Evolutionary conservation across 2,888 invertebrate species (phyloP), one percentile per base, ranked within the genome.

Genomic region (Byasa hedistus): DNA sequence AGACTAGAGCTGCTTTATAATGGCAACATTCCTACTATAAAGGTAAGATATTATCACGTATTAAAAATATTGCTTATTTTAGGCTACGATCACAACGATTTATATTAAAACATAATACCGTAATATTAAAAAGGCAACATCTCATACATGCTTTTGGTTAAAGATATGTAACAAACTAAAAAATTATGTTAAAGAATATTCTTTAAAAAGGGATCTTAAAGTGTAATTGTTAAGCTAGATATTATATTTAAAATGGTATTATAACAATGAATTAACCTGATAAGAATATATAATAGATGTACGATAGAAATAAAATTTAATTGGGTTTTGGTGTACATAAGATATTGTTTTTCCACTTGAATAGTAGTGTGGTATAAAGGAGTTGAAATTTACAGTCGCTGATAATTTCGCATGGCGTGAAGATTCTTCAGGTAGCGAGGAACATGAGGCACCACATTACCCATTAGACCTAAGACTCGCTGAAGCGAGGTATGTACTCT

Each of bases 351-450:
- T 15, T 44, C 2, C 3, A 17, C 0, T 44, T 17, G 17, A 44
- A 44, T 44, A 19, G 44, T 44, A 10, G 32, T 32, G 17, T 44
- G 19, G 15, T 19, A 19, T 44, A 44, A 44, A 44, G 17, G 32
- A 44, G 15, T 22, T 52, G 21, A 8, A n/a, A 52, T 57, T 66
- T 71, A 21, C 81, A 91, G 90, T 85, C 68, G 82, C 87, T 1
- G 91, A 91, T 62, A 86, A 84, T 71, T 87, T 86, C 64, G 79
- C 82, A 1, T 92, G 92, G 91, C 83, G 89, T 0, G 92, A 92
- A 64, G 92, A 92, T 61, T 92, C 92, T 0, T 92, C 92, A 0
- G 91, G 92, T 0, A 92, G 92, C 69, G 92, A 92, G 69, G 86
- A 80, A 22, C 77, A 86, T 0, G 92, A 92, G 32, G 79, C 92